Percentiles rank a stretch among this genome's conserved stretches.
These are phyloP conservation scores for Dendrolimus pini DNA, from an alignment of 2,888 invertebrate genomes.

Conservation along the genomic window DNA sequence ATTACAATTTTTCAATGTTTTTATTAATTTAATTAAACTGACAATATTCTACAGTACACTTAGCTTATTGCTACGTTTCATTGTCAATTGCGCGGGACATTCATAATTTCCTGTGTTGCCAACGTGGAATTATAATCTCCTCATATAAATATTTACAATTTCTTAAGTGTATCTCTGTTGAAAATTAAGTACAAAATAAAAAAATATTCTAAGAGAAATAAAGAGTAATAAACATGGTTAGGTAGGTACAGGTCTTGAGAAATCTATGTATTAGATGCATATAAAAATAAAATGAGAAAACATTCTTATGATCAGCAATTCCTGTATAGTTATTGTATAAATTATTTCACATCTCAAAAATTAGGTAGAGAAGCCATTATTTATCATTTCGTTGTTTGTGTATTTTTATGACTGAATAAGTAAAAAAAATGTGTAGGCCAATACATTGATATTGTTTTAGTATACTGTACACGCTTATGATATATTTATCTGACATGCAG, in stretches of 20 bases:
- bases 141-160: constrained; percentile 3
- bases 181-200: neutral
- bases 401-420: no score
- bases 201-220: neutral
- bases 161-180: constrained; percentile 2
- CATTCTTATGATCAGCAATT: neutral
- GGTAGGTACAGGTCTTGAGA: no score
- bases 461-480: no score
- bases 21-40: constrained; percentile 14
- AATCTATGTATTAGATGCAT: neutral
- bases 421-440: no score
- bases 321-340: neutral
- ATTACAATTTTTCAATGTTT: constrained; percentile 42
- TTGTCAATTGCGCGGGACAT: constrained; percentile 24
- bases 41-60: constrained; percentile 29
- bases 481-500: no score
- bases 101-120: constrained; percentile 23
- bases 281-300: neutral
- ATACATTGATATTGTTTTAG: no score
- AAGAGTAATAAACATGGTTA: no score
- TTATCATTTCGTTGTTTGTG: no score
- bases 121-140: neutral
- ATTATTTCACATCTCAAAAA: no score
- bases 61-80: constrained; percentile 63
- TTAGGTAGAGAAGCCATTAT: no score